Conservation (phyloP, 2,797 vertebrate genomes). For the Coregonus ussuriensis region DNA sequence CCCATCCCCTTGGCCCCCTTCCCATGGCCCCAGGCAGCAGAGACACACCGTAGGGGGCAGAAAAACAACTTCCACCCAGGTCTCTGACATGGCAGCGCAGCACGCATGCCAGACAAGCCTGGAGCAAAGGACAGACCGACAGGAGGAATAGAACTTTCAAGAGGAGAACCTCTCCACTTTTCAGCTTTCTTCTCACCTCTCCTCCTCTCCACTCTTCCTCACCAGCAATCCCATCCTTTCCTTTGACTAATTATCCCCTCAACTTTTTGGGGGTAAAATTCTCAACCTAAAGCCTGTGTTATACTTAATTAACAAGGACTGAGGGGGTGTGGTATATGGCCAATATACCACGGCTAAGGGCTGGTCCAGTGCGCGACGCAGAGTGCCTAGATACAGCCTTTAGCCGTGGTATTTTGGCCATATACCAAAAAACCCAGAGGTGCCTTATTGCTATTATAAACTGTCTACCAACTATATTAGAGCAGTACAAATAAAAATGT, state of each 20-base stretch:
- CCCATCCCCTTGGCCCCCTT: slow-evolving; percentile 70
- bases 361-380: too few species aligned
- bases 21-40: slow-evolving; percentile 73
- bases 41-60: slow-evolving; percentile 76
- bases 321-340: too few species aligned
- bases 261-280: neutral
- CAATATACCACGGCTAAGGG: too few species aligned
- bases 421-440: too few species aligned
- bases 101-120: slow-evolving; percentile 45
- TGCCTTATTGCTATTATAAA: too few species aligned
- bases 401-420: too few species aligned
- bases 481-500: too few species aligned
- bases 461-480: too few species aligned
- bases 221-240: neutral
- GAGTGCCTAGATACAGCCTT: too few species aligned
- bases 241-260: neutral
- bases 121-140: slow-evolving; percentile 46
- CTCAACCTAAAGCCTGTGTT: too few species aligned
- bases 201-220: neutral
- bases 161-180: slow-evolving; percentile 41
- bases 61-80: slow-evolving; percentile 81
- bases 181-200: slow-evolving; percentile 3
- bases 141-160: slow-evolving; percentile 11
- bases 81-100: slow-evolving; percentile 74
- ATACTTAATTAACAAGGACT: too few species aligned